Evolutionary conservation across 2,113 vertebrate species (phyloP), one percentile per base, ranked within the genome.

Genomic region (Sterrhoptilus dennistouni): DNA sequence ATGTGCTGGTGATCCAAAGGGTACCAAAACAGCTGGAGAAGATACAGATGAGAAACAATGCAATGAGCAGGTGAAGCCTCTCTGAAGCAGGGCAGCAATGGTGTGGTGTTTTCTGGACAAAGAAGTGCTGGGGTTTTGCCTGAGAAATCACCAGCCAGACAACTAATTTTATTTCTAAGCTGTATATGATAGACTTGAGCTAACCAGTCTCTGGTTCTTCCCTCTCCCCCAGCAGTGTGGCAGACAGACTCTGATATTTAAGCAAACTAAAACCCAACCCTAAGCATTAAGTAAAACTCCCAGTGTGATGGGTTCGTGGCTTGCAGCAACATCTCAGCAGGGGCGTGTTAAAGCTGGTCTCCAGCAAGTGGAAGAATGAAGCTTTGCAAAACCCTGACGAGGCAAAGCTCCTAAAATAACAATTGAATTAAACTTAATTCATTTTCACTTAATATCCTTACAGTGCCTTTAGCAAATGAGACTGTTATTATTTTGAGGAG

Each of bases 201-300:
- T 96, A 88, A 94, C 25, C 40, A 12, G 72, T 72, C 56, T 91
- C 23, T 71, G 63, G 3, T 84, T 92, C 50, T 84, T 59, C 50
- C 40, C 36, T 83, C 14, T 92, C 29, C 54, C 75, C 50, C 83
- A 84, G 77, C 87, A 84, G 83, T 1, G 0, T 71, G 50, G 54
- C 89, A 94, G 88, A 72, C 85, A 96, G 76, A 70, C 25, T 86
- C 83, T 92, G 93, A 94, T 90, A 93, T 90, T 77, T 87, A 93
- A 94, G 76, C 69, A 94, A 86, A 96, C 90, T 93, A 93, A 90
- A 95, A 96, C 80, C 91, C 87, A 93, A 90, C 96, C 76, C 87
- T 97, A 94, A 97, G 60, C 96, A 95, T 97, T 97, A 97, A 97
- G 94, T 97, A 97, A 97, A 96, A 95, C 91, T 97, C 94, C 87